A percentile compares a stretch with the other conserved stretches of the same genome.
These are phyloP conservation scores for Aradus depressus DNA, from an alignment of 2,888 invertebrate genomes.

Conservation along the genomic window DNA sequence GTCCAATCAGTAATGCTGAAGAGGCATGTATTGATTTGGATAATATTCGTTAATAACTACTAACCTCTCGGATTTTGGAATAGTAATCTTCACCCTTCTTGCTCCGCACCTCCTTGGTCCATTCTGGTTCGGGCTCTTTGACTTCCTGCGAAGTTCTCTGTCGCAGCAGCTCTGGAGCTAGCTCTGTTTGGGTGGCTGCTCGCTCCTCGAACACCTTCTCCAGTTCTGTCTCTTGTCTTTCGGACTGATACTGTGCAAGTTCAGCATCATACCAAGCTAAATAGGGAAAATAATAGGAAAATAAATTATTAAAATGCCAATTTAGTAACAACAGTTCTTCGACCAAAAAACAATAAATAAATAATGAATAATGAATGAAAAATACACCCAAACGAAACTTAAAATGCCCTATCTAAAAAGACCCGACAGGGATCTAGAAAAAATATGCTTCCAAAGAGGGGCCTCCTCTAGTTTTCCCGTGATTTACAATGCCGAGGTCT, in stretches of 20 bases:
- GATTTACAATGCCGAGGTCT: too few species aligned
- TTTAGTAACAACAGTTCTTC: too few species aligned
- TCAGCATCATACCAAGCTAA: constrained; percentile 87
- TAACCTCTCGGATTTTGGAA: constrained; percentile 57
- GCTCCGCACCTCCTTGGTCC: constrained; percentile 70
- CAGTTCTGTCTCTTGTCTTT: constrained; percentile 70
- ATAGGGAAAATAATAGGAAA: not conserved
- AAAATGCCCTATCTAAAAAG: too few species aligned
- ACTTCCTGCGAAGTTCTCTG: constrained; percentile 43
- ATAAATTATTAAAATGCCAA: too few species aligned
- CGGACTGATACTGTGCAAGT: constrained; percentile 70
- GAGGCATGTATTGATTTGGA: too few species aligned
- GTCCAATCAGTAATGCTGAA: too few species aligned
- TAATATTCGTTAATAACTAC: not conserved
- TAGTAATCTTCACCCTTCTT: constrained; percentile 76
- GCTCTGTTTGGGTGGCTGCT: constrained; percentile 48
- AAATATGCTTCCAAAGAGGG: too few species aligned
- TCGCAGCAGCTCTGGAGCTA: constrained; percentile 46
- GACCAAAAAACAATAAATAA: not conserved
- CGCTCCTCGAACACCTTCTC: constrained; percentile 82
- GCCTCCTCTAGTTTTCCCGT: too few species aligned
- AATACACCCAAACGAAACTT: not conserved
- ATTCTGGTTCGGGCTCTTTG: constrained; percentile 67
- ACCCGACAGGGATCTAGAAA: too few species aligned
- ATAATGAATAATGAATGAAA: not conserved